Evolutionary conservation across 2,797 vertebrate genomes (phyloP).

Genomic region (Falco novaeseelandiae): DNA sequence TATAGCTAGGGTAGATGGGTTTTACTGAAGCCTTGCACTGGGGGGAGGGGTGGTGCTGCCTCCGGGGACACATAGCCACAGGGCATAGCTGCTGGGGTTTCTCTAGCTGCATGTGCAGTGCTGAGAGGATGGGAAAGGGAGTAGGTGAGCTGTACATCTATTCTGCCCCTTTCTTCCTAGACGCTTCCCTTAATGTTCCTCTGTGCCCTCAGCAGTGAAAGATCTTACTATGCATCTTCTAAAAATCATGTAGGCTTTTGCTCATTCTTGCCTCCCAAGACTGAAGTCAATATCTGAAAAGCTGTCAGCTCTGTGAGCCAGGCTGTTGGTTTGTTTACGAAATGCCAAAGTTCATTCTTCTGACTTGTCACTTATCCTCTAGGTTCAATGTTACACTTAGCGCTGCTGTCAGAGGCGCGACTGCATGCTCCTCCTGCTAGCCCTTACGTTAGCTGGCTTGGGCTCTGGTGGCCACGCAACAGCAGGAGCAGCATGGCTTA

Average conservation of each 20-base stretch:
- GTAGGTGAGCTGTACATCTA: not conserved
- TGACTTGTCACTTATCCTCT: not conserved
- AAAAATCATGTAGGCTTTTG: not conserved
- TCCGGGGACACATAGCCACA: not conserved
- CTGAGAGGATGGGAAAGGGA: not conserved
- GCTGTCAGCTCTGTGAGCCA: not conserved
- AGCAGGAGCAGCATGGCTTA: not conserved
- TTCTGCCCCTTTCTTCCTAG: not conserved
- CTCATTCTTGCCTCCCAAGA: not conserved
- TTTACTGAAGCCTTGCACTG: not conserved
- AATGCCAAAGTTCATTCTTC: not conserved
- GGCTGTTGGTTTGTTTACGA: not conserved
- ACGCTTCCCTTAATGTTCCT: not conserved
- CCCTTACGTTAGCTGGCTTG: rapidly evolving
- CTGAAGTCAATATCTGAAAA: not conserved
- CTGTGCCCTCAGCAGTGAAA: not conserved
- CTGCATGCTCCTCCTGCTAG: not conserved
- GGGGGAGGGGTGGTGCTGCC: not conserved
- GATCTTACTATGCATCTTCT: not conserved
- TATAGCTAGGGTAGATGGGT: not conserved
- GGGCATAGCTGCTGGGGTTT: not conserved
- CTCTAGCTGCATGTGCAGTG: not conserved
- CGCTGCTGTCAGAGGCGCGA: not conserved
- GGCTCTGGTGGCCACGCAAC: not conserved
- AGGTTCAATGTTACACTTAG: rapidly evolving